These are phyloP conservation scores for Ophthalmolycus amberensis DNA, from an alignment of 2,113 vertebrate species.

Conservation along the genomic window DNA sequence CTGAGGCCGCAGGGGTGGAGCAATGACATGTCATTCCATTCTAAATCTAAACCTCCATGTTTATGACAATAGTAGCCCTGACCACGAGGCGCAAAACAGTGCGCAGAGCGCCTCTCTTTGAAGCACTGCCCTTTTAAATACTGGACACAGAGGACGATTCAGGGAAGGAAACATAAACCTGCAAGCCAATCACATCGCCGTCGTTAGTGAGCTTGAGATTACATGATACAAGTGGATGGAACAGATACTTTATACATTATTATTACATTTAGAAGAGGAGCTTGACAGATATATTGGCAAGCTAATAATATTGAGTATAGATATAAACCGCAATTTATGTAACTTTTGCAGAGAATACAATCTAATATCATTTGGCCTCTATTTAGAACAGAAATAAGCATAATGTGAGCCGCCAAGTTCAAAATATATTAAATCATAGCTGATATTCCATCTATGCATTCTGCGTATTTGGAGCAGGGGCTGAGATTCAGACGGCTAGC, in stretches of 20 bases:
- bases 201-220: background rate
- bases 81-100: slow-evolving; percentile 12
- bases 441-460: background rate
- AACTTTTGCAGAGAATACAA: background rate
- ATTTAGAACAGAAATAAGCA: background rate
- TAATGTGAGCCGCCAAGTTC: background rate
- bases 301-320: background rate
- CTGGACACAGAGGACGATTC: slow-evolving; percentile 10
- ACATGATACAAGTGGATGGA: background rate
- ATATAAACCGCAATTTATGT: too few species aligned
- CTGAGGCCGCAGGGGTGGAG: slow-evolving; percentile 48
- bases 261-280: background rate
- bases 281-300: background rate
- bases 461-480: background rate
- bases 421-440: background rate
- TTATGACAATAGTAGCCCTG: slow-evolving; percentile 59
- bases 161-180: slow-evolving; percentile 6
- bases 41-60: slow-evolving; percentile 63
- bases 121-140: slow-evolving; percentile 13
- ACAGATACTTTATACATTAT: background rate
- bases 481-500: background rate
- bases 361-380: background rate
- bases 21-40: slow-evolving; percentile 51
- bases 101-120: background rate
- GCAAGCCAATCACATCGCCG: slow-evolving; percentile 5